These are phyloP conservation scores for Lepilemur septentrionalis DNA, from an alignment of 2,797 vertebrate species.

Conservation along the genomic window DNA sequence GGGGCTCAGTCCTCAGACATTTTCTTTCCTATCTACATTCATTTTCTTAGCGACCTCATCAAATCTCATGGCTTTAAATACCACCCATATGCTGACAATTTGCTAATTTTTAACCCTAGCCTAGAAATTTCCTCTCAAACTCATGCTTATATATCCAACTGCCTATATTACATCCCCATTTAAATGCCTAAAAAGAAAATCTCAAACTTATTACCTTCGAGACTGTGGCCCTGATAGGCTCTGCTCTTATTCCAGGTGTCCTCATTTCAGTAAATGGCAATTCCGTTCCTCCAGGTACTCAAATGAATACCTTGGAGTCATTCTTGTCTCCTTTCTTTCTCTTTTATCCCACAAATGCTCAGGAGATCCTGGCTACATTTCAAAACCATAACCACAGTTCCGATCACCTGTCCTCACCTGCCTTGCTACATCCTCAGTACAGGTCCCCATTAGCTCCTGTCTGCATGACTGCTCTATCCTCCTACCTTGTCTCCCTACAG, in stretches of 20 bases:
- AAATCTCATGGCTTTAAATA: not conserved
- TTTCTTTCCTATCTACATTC: conserved; percentile 3
- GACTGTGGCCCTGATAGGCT: not conserved
- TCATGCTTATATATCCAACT: not conserved
- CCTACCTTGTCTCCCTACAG: not conserved
- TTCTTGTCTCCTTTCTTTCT: not conserved
- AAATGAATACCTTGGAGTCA: not conserved
- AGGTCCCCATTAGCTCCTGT: not conserved
- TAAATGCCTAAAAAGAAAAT: not conserved
- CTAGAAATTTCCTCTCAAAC: not conserved
- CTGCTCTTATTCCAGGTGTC: not conserved
- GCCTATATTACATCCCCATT: not conserved
- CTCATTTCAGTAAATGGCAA: not conserved
- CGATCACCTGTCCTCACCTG: not conserved
- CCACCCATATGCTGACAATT: not conserved
- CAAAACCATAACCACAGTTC: not conserved
- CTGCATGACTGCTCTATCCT: not conserved
- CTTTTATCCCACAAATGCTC: not conserved
- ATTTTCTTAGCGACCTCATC: not conserved
- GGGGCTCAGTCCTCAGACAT: not conserved
- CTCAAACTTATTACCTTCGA: not conserved
- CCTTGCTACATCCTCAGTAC: not conserved
- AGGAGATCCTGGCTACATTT: not conserved
- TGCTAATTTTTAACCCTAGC: not conserved
- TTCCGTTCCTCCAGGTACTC: not conserved